Evolutionary conservation across 35 echinoderm and acorn worm genomes (phyloP).

Genomic region (Ophioderma brevispina): DNA sequence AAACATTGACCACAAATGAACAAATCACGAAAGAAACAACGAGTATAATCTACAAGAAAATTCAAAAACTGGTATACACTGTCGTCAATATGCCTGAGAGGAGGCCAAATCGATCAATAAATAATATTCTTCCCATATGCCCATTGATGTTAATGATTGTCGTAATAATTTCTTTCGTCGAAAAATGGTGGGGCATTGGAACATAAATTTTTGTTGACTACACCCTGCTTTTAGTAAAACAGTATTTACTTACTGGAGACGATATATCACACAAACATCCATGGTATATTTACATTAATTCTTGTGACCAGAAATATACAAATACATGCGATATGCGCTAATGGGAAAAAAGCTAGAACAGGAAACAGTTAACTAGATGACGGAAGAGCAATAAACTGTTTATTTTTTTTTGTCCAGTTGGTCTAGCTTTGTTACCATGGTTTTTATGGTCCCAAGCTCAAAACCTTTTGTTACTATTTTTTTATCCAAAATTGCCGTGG

Average conservation of each 20-base stretch:
- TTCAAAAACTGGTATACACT: background rate
- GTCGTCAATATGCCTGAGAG: background rate
- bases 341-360: background rate
- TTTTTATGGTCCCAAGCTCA: background rate
- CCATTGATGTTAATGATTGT: constrained; percentile 1
- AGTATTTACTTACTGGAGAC: constrained; percentile 28
- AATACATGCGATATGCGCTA: constrained; percentile 43
- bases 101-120: constrained; percentile 34
- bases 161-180: background rate
- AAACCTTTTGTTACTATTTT: background rate
- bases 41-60: background rate
- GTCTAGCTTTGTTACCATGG: background rate
- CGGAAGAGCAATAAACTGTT: constrained; percentile 29
- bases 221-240: constrained; percentile 47
- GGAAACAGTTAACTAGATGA: constrained; percentile 33
- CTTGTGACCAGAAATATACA: constrained; percentile 85
- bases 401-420: background rate
- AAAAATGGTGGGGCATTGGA: constrained; percentile 1
- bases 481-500: constrained; percentile 6
- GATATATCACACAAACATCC: constrained; percentile 49
- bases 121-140: constrained; percentile 1
- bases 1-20: constrained; percentile 14
- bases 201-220: constrained; percentile 26
- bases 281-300: constrained; percentile 58
- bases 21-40: background rate